phyloP scores from a whole-genome alignment of 1,140 invertebrate species.

The Callitettix versicolor region DNA sequence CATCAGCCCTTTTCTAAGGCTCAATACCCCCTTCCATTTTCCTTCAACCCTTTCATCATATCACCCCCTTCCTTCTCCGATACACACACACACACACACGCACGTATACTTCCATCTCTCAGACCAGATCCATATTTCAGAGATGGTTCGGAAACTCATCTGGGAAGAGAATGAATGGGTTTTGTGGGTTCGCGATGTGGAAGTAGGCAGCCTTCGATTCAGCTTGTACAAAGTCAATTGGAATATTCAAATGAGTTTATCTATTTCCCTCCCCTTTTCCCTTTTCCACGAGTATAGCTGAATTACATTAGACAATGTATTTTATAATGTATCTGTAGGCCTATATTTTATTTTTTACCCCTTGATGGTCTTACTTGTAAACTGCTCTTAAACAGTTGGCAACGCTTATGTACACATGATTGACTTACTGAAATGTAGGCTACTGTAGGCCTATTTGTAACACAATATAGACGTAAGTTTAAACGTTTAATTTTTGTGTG shows the following conservation, averaged over 20 bases:
- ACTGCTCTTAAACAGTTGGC: no score
- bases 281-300: slow-evolving; percentile 12
- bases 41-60: slow-evolving; percentile 18
- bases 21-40: slow-evolving; percentile 17
- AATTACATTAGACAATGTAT: slow-evolving; percentile 13
- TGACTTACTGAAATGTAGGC: no score
- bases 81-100: slow-evolving; percentile 11
- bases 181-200: neutral
- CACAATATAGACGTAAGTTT: no score
- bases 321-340: slow-evolving; percentile 11
- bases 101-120: slow-evolving; percentile 1
- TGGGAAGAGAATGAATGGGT: slow-evolving; percentile 5
- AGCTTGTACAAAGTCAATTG: slow-evolving; percentile 15
- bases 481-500: no score
- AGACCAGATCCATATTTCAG: slow-evolving; percentile 15
- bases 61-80: slow-evolving; percentile 4
- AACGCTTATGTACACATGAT: no score
- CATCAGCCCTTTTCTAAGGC: slow-evolving; percentile 20
- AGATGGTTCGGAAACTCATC: slow-evolving; percentile 19
- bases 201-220: slow-evolving; percentile 1
- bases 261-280: slow-evolving; percentile 31
- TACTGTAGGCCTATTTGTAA: no score
- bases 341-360: neutral
- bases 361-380: no score
- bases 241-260: slow-evolving; percentile 25